Percentiles rank a stretch among this genome's conserved stretches.
These are phyloP conservation scores for Tichodroma muraria DNA, from an alignment of 2,113 vertebrate species.

Conservation along the genomic window DNA sequence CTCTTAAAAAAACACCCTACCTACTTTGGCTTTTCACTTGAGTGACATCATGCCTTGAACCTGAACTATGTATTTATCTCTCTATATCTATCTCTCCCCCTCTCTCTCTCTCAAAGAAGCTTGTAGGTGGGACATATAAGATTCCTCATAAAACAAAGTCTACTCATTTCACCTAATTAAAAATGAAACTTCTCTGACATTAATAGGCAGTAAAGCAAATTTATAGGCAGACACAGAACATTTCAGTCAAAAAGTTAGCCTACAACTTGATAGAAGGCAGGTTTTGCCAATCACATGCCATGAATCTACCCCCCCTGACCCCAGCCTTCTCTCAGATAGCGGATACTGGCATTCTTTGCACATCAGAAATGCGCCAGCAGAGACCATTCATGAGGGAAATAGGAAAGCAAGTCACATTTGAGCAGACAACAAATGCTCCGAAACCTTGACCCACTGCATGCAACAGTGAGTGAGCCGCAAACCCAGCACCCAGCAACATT, in stretches of 20 bases:
- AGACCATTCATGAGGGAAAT: slow-evolving; percentile 81
- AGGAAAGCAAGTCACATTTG: slow-evolving; percentile 79
- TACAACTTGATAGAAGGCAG: slow-evolving; percentile 79
- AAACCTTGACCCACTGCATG: slow-evolving; percentile 76
- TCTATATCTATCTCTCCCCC: neutral
- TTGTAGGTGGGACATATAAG: slow-evolving; percentile 56
- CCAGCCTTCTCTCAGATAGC: slow-evolving; percentile 74
- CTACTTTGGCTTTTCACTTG: slow-evolving; percentile 49
- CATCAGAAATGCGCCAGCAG: slow-evolving; percentile 80
- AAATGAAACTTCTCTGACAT: slow-evolving; percentile 78
- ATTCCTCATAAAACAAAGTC: slow-evolving; percentile 71
- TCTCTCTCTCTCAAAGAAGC: slow-evolving; percentile 22
- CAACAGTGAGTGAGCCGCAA: slow-evolving; percentile 72
- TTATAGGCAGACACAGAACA: slow-evolving; percentile 75
- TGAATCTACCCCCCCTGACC: slow-evolving; percentile 77
- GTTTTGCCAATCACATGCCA: slow-evolving; percentile 83
- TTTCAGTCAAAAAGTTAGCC: slow-evolving; percentile 80
- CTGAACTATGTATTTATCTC: slow-evolving; percentile 34
- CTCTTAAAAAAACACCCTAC: neutral
- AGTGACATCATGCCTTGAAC: slow-evolving; percentile 63
- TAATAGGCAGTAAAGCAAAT: slow-evolving; percentile 77
- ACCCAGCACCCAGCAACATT: slow-evolving; percentile 69
- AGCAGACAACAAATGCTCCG: slow-evolving; percentile 77
- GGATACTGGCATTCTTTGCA: slow-evolving; percentile 79
- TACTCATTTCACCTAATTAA: slow-evolving; percentile 74